Base-by-base conservation (phyloP, 2,797 vertebrate species). In the Salarias fasciatus region DNA sequence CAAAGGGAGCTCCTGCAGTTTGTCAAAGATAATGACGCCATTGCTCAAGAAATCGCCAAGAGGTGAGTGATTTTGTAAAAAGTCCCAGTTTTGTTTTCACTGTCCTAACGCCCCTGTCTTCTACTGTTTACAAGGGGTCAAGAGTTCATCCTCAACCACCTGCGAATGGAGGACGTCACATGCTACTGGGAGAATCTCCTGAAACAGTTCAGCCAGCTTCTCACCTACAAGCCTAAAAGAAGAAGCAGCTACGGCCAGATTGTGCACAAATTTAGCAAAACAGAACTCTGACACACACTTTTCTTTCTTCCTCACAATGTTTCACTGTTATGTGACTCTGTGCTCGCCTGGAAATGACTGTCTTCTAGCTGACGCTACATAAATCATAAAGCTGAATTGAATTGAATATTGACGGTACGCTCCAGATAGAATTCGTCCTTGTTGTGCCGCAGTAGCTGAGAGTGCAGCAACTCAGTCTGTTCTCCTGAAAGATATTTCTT, bases 121-220 rank as follows among this genome's bases (percentile, higher is more conserved):
- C 18, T 37, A 9, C 38, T 36, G 33, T 6, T 4, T 6, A 11
- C 48, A 87, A 99, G 97, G 82, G 98, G 98, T 50, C 91, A 82
- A 72, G 90, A 86, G 12, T 99, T 99, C 85, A 96, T 99, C 84
- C 77, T 89, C 1, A 77, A 95, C 60, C 94, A 97, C 79, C 92
- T 99, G 79, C 87, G 70, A 30, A 97, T 99, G 95, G 89, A 94
- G 47, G 96, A 99, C 2, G 62, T 99, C 53, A 95, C 94, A 54
- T 96, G 95, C 86, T 99, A 98, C 91, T 99, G 97, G 98, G 91
- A 96, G 82, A 90, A 76, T 49, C 94, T 99, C 49, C 93, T 99
- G 59, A 92, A 88, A 0, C 91, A 94, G 54, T 98, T 95, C 48
- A 91, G 95, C 69, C 92, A 81, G 48, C 88, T 95, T 14, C 88